Evolutionary conservation across 2,113 vertebrate species (phyloP), one percentile per base, ranked within the genome.

Genomic region (Proteles cristata): DNA sequence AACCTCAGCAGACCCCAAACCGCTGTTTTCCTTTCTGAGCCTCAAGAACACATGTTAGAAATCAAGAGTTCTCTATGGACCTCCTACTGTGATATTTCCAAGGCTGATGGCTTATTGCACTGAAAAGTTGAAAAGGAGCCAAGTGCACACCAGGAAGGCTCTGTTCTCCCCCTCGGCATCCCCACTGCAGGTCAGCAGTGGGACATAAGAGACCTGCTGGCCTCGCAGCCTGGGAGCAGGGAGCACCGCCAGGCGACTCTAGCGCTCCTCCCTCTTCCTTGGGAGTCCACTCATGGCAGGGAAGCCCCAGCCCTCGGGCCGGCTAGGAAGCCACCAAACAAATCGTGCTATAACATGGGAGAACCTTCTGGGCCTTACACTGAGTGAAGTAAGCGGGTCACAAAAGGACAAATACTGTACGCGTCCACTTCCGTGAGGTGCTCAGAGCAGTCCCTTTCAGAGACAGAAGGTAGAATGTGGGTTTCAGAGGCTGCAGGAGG

Each of bases 21-120:
- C 81, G 12, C 79, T 84, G 4, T 68, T 71, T 94, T 69, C 17
- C 68, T 86, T 90, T 86, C 35, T 33, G 80, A 93, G 31, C 31
- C 84, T 77, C 66, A 19, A 85, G 88, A 96, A 35, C 48, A 74
- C 8, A 1, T n/a, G 45, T 33, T 53, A 45, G 58, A 76, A 93
- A 48, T 25, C 63, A 73, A 31, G 39, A 0, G 2, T 7, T 80
- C 53, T n/a, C 25, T 16, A 1, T 2, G 31, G 63, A 43, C 66
- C 43, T 80, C 14, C 21, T 31, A 48, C 16, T 0, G 0, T 4
- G 17, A 39, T 33, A 39, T 33, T 43, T 80, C 84, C 25, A 53
- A 53, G 31, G 65, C 94, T 77, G 25, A 19, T 31, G 55, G 25
- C 12, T 83, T 69, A 25, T 25, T 63, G 65, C 19, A 35, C 65